Evolutionary conservation across 1,140 invertebrate genomes (phyloP).

Genomic region (Eriosoma lanigerum): DNA sequence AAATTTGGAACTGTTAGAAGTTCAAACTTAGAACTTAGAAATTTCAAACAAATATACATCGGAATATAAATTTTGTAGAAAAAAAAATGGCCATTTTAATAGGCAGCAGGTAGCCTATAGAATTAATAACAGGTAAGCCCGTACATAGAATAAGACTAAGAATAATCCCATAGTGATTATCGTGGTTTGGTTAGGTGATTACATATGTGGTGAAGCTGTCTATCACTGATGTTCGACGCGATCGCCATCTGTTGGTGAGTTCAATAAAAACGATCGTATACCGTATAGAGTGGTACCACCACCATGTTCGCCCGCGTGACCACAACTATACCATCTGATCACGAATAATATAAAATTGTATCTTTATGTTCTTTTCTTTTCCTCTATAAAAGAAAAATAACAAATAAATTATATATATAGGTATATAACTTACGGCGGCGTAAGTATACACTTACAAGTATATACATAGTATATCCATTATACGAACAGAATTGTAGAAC

Average conservation of each 20-base stretch:
- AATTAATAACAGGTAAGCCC: too few relatives aligned
- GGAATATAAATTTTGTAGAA: too few relatives aligned
- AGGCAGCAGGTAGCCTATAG: too few relatives aligned
- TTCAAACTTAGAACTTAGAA: too few relatives aligned
- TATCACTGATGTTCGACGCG: too few relatives aligned
- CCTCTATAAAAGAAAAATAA: neutral
- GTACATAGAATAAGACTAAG: too few relatives aligned
- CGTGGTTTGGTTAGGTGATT: too few relatives aligned
- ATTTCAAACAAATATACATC: too few relatives aligned
- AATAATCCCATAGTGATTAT: too few relatives aligned
- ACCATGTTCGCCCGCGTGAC: neutral
- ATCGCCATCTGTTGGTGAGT: neutral
- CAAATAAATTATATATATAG: neutral
- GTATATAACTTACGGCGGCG: neutral
- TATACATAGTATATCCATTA: neutral
- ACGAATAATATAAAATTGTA: neutral
- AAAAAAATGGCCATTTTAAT: too few relatives aligned
- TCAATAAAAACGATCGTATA: neutral
- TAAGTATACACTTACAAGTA: neutral
- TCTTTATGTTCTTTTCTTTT: neutral
- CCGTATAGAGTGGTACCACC: neutral
- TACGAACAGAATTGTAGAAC: neutral
- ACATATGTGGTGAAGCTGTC: too few relatives aligned
- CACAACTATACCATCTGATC: neutral
- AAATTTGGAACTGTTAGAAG: too few relatives aligned